Evolutionary conservation across 92 coral and sea anemone species (phyloP), one percentile per base, ranked within the genome.

Genomic region (Montipora capitata): DNA sequence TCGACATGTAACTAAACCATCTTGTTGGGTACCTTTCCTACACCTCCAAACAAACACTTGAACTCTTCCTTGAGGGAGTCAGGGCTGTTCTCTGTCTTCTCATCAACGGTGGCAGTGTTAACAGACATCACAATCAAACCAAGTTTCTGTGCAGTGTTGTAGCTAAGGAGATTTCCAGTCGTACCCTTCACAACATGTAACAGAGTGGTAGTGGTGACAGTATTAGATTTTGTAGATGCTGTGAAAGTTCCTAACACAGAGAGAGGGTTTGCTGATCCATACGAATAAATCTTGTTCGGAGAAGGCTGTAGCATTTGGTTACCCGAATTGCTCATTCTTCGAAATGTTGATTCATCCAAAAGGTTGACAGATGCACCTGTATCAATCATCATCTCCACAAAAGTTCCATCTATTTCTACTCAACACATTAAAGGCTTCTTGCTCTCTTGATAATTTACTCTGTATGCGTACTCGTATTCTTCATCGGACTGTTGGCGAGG

Each of bases 21-120:
- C 56, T 90, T 90, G 72, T 78, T 95, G 54, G 78, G 91, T 12
- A 95, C 77, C 59, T 92, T 87, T 44, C 93, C 91, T 59, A 92
- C 69, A 10, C 94, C 93, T 13, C 68, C 94, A 73, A 92, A 95
- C 77, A 84, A 66, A 43, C 86, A 81, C 14, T 92, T 76, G 42
- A 79, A 87, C 43, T 86, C 84, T 80, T 85, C 65, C 35, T 73
- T 69, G 20, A 82, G 16, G 52, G 15, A 74, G 57, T 72, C 67
- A n/a, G 67, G 51, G 45, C 35, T 76, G 80, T 75, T 75, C 8
- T 8, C 27, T 12, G 5, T 27, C 65, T 10, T 51, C 35, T 56
- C 69, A 11, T 74, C 43, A 18, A n/a, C 35, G 72, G 94, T 75
- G 48, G 84, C 81, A 49, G 83, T 86, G 66, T 87, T 81, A 45